phyloP scores from a whole-genome alignment of 1,140 invertebrate genomes.

The Batillaria attramentaria region DNA sequence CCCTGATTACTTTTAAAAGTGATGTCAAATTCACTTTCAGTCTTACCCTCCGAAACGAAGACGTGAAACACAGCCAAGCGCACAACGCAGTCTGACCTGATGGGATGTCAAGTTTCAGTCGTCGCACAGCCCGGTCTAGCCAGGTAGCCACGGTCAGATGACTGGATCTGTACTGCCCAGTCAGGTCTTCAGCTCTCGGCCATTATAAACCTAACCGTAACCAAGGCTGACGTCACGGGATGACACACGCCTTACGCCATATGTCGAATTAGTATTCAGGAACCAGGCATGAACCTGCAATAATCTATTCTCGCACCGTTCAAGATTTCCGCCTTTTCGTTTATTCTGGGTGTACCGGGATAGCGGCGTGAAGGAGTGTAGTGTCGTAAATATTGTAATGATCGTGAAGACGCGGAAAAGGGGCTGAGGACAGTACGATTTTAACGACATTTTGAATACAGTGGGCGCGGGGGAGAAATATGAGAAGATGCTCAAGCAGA shows the following conservation, averaged over 20 bases:
- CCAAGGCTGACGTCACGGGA: background rate
- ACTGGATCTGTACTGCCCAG: background rate
- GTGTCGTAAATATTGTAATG: no score
- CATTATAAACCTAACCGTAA: background rate
- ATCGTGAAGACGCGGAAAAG: no score
- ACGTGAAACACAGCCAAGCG: background rate
- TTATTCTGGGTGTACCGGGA: no score
- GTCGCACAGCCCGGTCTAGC: background rate
- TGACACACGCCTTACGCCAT: background rate
- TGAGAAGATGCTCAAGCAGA: no score
- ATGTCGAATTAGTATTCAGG: background rate
- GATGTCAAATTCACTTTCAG: background rate
- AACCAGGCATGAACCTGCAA: background rate
- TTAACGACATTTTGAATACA: no score
- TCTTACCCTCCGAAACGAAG: background rate
- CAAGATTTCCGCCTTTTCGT: no score
- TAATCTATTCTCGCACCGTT: background rate
- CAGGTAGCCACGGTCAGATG: no score
- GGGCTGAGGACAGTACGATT: no score
- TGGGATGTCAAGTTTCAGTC: background rate
- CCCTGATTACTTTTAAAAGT: no score
- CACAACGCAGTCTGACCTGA: background rate
- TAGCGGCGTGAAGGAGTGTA: no score
- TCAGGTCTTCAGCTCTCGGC: background rate
- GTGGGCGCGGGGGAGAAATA: no score